A percentile compares a stretch with the other conserved stretches of the same genome.
Evolutionary conservation across 2,113 vertebrate species (phyloP).

Genomic region (Anoura caudifer): DNA sequence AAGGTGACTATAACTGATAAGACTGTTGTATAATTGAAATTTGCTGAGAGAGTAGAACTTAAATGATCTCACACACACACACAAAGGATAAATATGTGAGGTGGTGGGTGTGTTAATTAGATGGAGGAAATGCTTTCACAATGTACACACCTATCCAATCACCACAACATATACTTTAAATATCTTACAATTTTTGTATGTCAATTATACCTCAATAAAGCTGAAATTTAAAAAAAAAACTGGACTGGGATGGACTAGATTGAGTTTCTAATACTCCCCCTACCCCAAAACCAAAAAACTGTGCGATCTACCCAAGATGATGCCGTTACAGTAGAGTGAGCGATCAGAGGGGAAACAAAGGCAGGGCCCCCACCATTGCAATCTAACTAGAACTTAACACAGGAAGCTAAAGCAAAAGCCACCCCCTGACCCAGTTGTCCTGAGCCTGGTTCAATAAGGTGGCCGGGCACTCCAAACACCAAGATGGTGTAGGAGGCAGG

Average conservation of each 20-base stretch:
- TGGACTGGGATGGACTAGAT: background rate
- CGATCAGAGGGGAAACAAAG: no score
- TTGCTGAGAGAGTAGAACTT: background rate
- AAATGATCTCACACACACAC: background rate
- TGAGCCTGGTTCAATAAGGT: no score
- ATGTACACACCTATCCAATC: background rate
- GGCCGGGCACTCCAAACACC: no score
- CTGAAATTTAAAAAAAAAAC: background rate
- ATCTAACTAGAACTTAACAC: no score
- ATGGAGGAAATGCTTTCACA: background rate
- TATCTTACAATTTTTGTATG: background rate
- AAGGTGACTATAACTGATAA: background rate
- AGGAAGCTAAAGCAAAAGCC: no score
- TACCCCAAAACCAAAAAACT: background rate
- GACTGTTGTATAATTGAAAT: background rate
- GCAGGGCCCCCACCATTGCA: no score
- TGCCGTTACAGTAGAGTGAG: no score
- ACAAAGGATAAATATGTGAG: background rate
- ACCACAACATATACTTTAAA: background rate
- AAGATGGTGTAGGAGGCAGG: no score
- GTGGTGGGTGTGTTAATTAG: background rate
- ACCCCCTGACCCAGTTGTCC: no score
- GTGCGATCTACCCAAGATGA: background rate
- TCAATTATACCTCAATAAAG: background rate
- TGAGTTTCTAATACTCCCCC: background rate